These are phyloP conservation scores for Pterocles gutturalis DNA, from an alignment of 2,113 vertebrate species.

Conservation along the genomic window DNA sequence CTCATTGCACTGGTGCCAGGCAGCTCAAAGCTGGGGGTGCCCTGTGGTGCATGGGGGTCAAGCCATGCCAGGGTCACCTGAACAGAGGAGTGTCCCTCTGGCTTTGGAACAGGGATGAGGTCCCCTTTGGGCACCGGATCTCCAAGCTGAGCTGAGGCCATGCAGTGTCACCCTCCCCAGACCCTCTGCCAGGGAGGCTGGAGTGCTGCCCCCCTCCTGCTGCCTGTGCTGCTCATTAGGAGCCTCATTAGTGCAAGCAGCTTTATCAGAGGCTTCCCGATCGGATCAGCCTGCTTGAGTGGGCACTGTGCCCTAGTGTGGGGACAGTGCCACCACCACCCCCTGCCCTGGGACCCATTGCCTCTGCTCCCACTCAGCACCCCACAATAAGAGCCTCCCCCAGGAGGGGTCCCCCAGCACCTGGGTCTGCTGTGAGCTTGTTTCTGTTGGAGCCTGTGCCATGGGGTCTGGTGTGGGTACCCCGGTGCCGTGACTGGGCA, in stretches of 20 bases:
- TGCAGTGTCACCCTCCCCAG: not conserved
- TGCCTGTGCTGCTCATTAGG: conserved; percentile 10
- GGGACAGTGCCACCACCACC: not conserved
- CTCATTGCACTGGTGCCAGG: not conserved
- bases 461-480: not conserved
- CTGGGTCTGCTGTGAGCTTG: not conserved
- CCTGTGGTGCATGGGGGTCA: not conserved
- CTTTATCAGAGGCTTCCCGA: conserved; percentile 6
- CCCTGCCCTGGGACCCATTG: not conserved
- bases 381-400: not conserved
- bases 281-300: not conserved
- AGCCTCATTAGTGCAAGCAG: conserved; percentile 13
- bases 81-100: not conserved
- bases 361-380: not conserved
- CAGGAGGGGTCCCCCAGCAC: not conserved
- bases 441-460: not conserved
- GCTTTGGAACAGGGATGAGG: not conserved
- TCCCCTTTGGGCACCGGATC: not conserved
- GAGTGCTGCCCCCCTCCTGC: not conserved
- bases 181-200: not conserved
- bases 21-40: not conserved
- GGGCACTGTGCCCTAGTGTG: not conserved
- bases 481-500: fast-evolving
- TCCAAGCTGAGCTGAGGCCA: not conserved
- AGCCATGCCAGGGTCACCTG: not conserved